Evolutionary conservation across 1,140 invertebrate genomes (phyloP).

Genomic region (Bombus vancouverensis): DNA sequence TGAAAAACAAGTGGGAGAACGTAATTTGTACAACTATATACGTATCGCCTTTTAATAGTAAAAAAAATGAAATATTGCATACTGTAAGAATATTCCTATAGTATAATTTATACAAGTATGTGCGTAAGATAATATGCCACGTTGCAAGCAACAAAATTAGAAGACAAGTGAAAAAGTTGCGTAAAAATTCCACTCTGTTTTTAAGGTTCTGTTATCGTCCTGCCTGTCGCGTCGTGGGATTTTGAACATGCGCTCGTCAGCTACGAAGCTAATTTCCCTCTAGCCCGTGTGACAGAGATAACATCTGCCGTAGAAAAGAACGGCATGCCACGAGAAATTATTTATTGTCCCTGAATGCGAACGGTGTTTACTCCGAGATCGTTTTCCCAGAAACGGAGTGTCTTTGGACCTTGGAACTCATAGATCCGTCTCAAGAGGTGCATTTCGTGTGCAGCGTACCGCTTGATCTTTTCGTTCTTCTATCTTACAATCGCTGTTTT

Average conservation of each 20-base stretch:
- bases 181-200: not conserved
- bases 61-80: not conserved
- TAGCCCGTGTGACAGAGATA: constrained; percentile 22
- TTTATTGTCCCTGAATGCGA: constrained; percentile 43
- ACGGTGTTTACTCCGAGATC: constrained; percentile 37
- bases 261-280: constrained; percentile 31
- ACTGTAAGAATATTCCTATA: not conserved
- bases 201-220: not conserved
- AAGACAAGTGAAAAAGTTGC: not conserved
- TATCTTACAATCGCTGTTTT: not conserved
- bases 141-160: not conserved
- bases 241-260: not conserved
- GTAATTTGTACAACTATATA: no score
- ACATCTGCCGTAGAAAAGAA: constrained; percentile 47
- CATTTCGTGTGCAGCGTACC: not conserved
- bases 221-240: not conserved
- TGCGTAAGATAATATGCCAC: not conserved
- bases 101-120: not conserved
- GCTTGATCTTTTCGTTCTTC: constrained; percentile 36
- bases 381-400: not conserved
- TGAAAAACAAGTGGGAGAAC: no score
- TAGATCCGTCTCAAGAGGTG: constrained; percentile 6
- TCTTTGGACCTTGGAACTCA: constrained; percentile 3
- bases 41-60: no score
- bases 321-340: constrained; percentile 34